Evolutionary conservation across 2,113 vertebrate genomes (phyloP).

Genomic region (Ibidorhyncha struthersii): DNA sequence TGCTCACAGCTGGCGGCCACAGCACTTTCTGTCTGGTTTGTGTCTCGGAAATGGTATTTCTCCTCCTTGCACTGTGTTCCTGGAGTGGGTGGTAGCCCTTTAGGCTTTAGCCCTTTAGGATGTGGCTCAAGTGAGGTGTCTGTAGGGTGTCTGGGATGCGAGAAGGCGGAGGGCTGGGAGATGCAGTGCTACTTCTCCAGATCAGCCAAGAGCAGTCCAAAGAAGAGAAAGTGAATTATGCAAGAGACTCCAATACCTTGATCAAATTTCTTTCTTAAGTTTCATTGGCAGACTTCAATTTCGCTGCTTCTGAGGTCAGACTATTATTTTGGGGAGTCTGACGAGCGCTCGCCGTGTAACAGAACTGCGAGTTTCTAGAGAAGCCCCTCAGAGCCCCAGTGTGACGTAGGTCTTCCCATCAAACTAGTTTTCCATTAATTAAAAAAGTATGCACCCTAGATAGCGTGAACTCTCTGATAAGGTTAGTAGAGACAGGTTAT

Average conservation of each 20-base stretch:
- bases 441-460: constrained; percentile 10
- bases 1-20: not conserved
- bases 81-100: not conserved
- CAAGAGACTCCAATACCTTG: constrained; percentile 2
- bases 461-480: not conserved
- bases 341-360: fast-evolving
- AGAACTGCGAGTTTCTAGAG: not conserved
- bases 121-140: not conserved
- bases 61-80: not conserved
- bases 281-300: constrained; percentile 62
- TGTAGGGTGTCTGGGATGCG: not conserved
- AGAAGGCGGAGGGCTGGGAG: not conserved
- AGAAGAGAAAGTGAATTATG: constrained; percentile 68
- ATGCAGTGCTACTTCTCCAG: not conserved
- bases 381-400: constrained; percentile 17
- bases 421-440: constrained; percentile 28
- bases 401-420: not conserved
- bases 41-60: not conserved
- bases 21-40: not conserved
- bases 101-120: not conserved
- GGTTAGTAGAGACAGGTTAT: not conserved
- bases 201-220: not conserved
- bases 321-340: not conserved
- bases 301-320: not conserved
- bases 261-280: constrained; percentile 56